A percentile compares a stretch with the other conserved stretches of the same genome.
Evolutionary conservation across 2,888 invertebrate genomes (phyloP).

Genomic region (Brachylomia viminalis): DNA sequence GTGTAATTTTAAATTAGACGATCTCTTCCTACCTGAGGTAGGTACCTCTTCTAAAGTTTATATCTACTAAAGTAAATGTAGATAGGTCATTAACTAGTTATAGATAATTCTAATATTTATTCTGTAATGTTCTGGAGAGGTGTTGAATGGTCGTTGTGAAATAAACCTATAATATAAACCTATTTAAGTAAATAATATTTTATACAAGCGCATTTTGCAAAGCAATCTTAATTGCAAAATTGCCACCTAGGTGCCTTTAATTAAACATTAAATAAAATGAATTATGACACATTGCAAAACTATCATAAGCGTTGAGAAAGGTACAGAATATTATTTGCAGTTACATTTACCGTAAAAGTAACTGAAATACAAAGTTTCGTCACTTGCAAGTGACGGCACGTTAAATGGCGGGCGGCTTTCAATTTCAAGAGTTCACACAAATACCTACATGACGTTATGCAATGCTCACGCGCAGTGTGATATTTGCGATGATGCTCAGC

Average conservation of each 20-base stretch:
- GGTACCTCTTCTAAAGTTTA: too few species aligned
- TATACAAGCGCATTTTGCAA: background rate
- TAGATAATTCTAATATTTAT: background rate
- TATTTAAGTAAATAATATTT: too few species aligned
- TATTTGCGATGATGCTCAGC: constrained; percentile 39
- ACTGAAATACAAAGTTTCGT: constrained; percentile 54
- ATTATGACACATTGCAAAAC: constrained; percentile 19
- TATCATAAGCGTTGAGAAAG: constrained; percentile 27
- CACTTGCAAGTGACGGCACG: constrained; percentile 33
- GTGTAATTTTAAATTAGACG: too few species aligned
- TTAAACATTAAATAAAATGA: constrained; percentile 20
- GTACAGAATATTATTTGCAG: background rate
- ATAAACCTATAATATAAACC: background rate
- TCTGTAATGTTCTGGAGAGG: background rate
- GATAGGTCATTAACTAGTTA: background rate
- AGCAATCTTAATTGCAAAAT: background rate
- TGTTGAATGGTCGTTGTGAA: background rate
- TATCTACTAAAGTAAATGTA: too few species aligned
- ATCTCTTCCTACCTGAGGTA: too few species aligned
- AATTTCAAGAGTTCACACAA: constrained; percentile 52
- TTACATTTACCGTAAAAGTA: constrained; percentile 23
- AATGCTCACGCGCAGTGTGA: constrained; percentile 37
- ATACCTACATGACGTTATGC: constrained; percentile 39
- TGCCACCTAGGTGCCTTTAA: background rate
- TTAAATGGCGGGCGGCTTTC: constrained; percentile 56